Percentiles rank a stretch among this genome's conserved stretches.
Conservation (phyloP, 37 sponge, comb jelly and placozoan genomes). For the Eunapius fragilis region DNA sequence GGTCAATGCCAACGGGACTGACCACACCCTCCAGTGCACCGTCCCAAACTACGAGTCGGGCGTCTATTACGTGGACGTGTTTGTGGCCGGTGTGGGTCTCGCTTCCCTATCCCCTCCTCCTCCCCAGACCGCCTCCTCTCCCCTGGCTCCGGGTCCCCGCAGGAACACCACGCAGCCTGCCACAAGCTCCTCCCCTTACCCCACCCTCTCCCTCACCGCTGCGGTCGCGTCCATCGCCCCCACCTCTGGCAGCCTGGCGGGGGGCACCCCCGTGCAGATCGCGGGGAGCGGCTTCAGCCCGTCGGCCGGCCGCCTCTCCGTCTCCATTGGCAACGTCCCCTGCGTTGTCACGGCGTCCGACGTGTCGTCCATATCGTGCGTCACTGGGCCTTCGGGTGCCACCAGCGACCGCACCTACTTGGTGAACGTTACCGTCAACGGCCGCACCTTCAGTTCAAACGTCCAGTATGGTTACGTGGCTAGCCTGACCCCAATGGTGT, state of each 20-base stretch:
- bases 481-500: constrained; percentile 44
- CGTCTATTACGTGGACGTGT: constrained; percentile 48
- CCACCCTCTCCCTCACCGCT: constrained; percentile 26
- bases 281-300: no score
- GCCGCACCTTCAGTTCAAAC: constrained; percentile 4
- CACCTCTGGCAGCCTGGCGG: no score
- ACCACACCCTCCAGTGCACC: constrained; percentile 27
- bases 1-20: neutral
- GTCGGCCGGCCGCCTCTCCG: no score
- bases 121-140: no score
- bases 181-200: constrained; percentile 23
- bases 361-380: constrained; percentile 40
- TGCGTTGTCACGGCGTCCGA: constrained; percentile 41
- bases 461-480: constrained; percentile 21
- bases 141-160: constrained; percentile 32
- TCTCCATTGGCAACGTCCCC: constrained; percentile 26
- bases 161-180: constrained; percentile 27
- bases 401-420: neutral
- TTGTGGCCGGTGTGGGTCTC: constrained; percentile 34
- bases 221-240: no score
- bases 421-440: constrained; percentile 42
- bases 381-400: neutral
- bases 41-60: constrained; percentile 51
- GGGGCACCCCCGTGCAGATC: no score
- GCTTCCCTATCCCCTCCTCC: constrained; percentile 45